Conservation (phyloP, 2,113 vertebrate species). For the Climacteris rufus region DNA sequence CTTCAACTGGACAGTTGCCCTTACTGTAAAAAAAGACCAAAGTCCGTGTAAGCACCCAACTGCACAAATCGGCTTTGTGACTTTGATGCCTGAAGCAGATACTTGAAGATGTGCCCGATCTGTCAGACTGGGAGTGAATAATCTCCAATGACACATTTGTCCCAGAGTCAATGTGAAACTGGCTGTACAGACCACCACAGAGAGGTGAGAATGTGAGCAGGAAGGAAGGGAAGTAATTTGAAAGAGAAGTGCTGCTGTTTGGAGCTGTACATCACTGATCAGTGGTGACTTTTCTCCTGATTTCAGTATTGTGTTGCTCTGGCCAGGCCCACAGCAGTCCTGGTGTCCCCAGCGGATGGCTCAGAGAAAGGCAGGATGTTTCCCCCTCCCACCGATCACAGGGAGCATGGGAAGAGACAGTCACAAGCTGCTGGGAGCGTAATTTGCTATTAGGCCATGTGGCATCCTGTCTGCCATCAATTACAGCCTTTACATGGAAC, state of each 20-base stretch:
- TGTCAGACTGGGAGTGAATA: neutral
- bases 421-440: neutral
- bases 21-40: neutral
- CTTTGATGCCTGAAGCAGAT: neutral
- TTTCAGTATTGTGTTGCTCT: neutral
- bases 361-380: neutral
- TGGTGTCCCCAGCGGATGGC: fast-evolving
- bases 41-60: neutral
- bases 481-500: neutral
- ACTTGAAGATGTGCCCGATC: neutral
- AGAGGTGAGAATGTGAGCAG: neutral
- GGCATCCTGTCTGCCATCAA: neutral
- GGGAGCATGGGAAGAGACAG: neutral
- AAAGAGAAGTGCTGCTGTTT: neutral
- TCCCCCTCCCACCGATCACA: fast-evolving
- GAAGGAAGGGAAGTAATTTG: neutral
- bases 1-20: neutral
- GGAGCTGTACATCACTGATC: neutral
- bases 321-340: neutral
- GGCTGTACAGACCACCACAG: neutral
- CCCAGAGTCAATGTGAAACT: neutral
- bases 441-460: neutral
- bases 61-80: neutral
- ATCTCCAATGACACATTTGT: neutral
- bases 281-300: neutral